These are phyloP conservation scores for Cerastis rubricosa DNA, from an alignment of 2,888 invertebrate genomes.

Conservation along the genomic window DNA sequence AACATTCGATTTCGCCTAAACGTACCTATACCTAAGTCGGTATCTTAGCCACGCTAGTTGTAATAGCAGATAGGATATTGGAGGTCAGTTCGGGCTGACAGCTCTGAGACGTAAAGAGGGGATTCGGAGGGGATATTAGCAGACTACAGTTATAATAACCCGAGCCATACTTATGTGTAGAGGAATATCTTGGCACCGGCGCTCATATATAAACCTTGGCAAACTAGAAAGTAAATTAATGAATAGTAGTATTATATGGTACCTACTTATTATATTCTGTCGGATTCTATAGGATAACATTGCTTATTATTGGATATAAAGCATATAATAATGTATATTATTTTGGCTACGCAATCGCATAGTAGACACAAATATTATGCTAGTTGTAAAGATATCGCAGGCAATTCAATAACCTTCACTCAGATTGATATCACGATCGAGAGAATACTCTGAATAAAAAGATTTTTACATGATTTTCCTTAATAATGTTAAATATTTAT, in stretches of 20 bases:
- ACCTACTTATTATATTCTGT: slow-evolving; percentile 17
- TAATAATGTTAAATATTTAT: slow-evolving; percentile 16
- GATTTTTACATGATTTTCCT: neutral
- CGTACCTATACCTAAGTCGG: neutral
- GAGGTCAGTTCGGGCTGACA: slow-evolving; percentile 62
- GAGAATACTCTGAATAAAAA: slow-evolving; percentile 7
- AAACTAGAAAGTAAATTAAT: slow-evolving; percentile 43
- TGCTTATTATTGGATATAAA: slow-evolving; percentile 18
- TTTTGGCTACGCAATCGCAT: slow-evolving; percentile 17
- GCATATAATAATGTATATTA: slow-evolving; percentile 4
- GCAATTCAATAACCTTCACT: slow-evolving; percentile 7
- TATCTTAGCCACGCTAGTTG: slow-evolving; percentile 47
- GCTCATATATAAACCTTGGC: slow-evolving; percentile 29
- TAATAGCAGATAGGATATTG: slow-evolving; percentile 62
- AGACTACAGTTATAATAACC: slow-evolving; percentile 57
- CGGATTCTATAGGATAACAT: slow-evolving; percentile 9
- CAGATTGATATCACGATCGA: slow-evolving; percentile 21
- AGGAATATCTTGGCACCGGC: slow-evolving; percentile 37
- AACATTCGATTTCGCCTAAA: slow-evolving; percentile 27
- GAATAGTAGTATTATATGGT: slow-evolving; percentile 29
- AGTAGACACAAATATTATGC: neutral
- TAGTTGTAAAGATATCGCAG: slow-evolving; percentile 7
- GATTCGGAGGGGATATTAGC: slow-evolving; percentile 61
- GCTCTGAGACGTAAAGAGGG: slow-evolving; percentile 64
- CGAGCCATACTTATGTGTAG: slow-evolving; percentile 38